Conservation (phyloP, 1,140 invertebrate genomes). For the Lepidurus apus region DNA sequence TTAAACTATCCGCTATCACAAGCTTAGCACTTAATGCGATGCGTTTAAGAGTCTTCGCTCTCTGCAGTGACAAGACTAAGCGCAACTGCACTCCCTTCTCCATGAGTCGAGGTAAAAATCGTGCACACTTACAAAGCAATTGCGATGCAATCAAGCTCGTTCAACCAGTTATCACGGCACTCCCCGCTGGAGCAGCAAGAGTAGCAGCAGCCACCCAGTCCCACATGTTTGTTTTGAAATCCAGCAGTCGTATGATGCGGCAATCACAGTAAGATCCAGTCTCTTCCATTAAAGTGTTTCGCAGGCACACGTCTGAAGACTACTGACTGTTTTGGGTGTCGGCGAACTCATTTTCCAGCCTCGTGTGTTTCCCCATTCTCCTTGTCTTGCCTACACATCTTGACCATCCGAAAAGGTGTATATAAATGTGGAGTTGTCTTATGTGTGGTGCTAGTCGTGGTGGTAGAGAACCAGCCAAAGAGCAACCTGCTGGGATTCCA, state of each 20-base stretch:
- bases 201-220: background rate
- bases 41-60: too few species aligned
- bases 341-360: constrained; percentile 13
- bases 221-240: background rate
- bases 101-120: background rate
- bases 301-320: background rate
- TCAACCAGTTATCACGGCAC: background rate
- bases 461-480: background rate
- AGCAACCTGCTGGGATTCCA: constrained; percentile 17
- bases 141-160: constrained; percentile 12
- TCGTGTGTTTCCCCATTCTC: constrained; percentile 8
- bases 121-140: background rate
- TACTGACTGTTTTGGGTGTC: constrained; percentile 18
- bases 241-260: background rate
- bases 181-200: background rate
- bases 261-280: constrained; percentile 5
- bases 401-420: constrained; percentile 11
- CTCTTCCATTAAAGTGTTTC: background rate
- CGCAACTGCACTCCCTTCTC: background rate
- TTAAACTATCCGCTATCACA: too few species aligned
- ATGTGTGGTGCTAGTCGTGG: background rate
- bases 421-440: background rate
- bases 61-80: background rate
- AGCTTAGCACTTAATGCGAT: too few species aligned
- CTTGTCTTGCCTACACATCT: constrained; percentile 10